phyloP scores from a whole-genome alignment of 2,797 vertebrate genomes.

The Semotilus atromaculatus region DNA sequence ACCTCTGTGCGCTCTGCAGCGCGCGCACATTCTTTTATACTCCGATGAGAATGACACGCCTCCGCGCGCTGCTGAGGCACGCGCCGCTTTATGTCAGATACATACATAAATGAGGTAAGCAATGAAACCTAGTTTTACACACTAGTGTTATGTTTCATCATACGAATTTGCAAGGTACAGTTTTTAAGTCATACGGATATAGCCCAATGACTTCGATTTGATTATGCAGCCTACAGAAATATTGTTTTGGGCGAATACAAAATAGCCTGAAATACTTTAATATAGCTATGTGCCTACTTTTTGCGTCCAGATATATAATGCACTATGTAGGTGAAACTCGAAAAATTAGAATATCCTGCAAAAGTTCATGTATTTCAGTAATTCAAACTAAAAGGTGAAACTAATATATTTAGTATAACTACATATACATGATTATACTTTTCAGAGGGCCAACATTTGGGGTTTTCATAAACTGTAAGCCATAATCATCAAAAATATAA shows the following conservation, averaged over 20 bases:
- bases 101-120: neutral
- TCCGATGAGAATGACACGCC: constrained; percentile 55
- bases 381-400: no score
- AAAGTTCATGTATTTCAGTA: no score
- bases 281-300: neutral
- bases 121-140: neutral
- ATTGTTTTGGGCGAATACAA: neutral
- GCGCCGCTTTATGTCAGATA: neutral
- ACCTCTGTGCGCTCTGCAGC: constrained; percentile 61
- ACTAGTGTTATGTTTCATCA: neutral
- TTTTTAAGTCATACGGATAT: neutral
- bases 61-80: constrained; percentile 61
- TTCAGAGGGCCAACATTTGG: no score
- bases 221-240: neutral
- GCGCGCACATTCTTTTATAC: constrained; percentile 72
- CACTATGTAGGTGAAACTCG: no score
- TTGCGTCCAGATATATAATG: neutral
- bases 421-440: no score
- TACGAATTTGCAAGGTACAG: neutral
- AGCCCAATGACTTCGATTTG: neutral
- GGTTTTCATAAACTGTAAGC: no score
- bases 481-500: no score
- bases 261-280: neutral
- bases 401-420: no score
- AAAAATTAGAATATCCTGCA: no score